A percentile compares a stretch with the other conserved stretches of the same genome.
phyloP scores from a whole-genome alignment of 1,140 invertebrate genomes.

The Armadillidium nasatum region DNA sequence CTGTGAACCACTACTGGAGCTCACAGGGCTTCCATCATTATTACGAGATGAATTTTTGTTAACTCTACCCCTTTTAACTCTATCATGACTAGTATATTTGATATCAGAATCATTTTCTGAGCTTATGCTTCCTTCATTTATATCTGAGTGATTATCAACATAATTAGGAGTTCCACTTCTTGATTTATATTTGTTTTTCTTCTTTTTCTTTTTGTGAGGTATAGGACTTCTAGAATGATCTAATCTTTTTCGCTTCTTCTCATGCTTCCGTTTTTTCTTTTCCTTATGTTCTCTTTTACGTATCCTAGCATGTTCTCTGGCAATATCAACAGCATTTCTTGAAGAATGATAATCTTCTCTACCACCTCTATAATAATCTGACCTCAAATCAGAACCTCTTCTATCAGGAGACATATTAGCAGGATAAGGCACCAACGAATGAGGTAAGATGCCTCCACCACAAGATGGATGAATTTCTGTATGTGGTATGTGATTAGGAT shows the following conservation, averaged over 20 bases:
- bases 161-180: constrained; percentile 39
- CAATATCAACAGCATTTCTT: no score
- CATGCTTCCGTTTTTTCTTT: constrained; percentile 44
- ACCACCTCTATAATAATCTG: constrained; percentile 32
- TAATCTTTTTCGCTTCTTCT: constrained; percentile 37
- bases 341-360: no score
- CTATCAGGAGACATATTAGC: constrained; percentile 43
- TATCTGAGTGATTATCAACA: constrained; percentile 26
- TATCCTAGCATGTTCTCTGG: constrained; percentile 36
- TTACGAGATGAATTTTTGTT: constrained; percentile 18
- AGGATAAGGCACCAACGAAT: constrained; percentile 42
- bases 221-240: constrained; percentile 41
- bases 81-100: constrained; percentile 36
- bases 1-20: constrained; percentile 31
- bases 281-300: constrained; percentile 43
- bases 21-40: constrained; percentile 36
- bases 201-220: constrained; percentile 42
- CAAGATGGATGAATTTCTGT: constrained; percentile 1
- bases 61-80: neutral
- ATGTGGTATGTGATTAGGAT: neutral
- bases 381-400: constrained; percentile 33
- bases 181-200: constrained; percentile 44
- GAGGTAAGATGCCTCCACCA: constrained; percentile 17
- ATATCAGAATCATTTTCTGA: constrained; percentile 37
- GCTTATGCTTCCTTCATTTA: constrained; percentile 29